Evolutionary conservation across 2,888 invertebrate genomes (phyloP), one percentile per base, ranked within the genome.

Genomic region (Hyposoter didymator): DNA sequence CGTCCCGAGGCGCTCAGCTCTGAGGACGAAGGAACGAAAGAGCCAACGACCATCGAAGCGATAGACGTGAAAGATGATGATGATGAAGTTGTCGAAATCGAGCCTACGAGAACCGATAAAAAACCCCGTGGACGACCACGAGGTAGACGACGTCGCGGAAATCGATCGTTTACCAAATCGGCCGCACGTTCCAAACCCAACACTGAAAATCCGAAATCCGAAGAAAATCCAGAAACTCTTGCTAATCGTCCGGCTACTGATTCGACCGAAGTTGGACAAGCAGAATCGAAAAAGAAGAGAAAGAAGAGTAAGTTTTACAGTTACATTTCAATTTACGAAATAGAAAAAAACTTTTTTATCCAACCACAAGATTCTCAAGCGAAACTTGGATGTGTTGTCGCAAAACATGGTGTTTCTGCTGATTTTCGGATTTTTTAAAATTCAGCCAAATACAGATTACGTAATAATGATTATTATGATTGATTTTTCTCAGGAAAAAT

Each of bases 401-500:
- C 35, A 5, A 35, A 35, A 35, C 35, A 35, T 35, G 39, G 10
- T 8, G 10, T 39, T 39, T 39, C 39, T 39, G 39, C 10, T 39
- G 39, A 39, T 39, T 39, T 39, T 39, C 35, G 35, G 28, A 28
- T 28, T 28, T 28, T 28, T 28, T 28, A 2, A 28, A 28, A 28
- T 28, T 28, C 2, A 2, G 28, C 28, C 28, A 28, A 28, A 1
- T 2, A 28, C 2, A 28, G 28, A 1, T 28, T 28, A 2, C 28
- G 28, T 28, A 28, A 47, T 8, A 32, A 69, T 39, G 39, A 39
- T 10, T 1, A 8, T 39, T 39, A 5, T 39, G 8, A 39, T 39
- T 7, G 0, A 10, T 28, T 28, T 4, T 28, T 28, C 5, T 28
- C 73, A 94, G 94, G 93, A 86, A 93, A 94, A 91, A 93, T 94